Base-by-base conservation (phyloP, 2,888 invertebrate species). In the Zaprionus obscuricornis region DNA sequence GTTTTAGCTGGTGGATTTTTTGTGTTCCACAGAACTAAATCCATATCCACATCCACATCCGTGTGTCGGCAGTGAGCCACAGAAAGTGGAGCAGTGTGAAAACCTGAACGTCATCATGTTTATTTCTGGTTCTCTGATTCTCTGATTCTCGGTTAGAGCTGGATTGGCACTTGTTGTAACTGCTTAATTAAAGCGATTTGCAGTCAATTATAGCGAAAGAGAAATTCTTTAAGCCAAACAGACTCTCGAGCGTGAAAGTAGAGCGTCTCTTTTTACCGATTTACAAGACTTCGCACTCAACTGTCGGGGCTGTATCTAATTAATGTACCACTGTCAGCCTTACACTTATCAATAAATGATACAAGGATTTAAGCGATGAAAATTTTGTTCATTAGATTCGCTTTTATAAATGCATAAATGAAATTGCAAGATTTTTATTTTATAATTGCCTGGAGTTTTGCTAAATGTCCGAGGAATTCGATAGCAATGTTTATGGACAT, bases 141-240 rank as follows among this genome's bases (percentile, higher is more conserved):
- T 66, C 56, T 57, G 47, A 63, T 54, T 50, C 46, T 17, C 40
- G 33, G 34, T 54, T 33, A 10, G 31, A 18, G 18, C 52, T 59
- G 31, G 17, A 37, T 56, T 60, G 55, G 60, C 47, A 45, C 51
- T 58, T 51, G 73, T 82, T 29, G 55, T 74, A 76, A 56, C 56
- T 74, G 63, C 51, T 85, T 82, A 82, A 85, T 81, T 82, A 70
- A 82, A 64, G 63, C 65, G 83, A 82, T 79, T 83, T 78, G 60
- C 77, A 66, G 86, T 75, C 85, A 85, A 85, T 82, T 86, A 83
- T 69, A 64, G 69, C 67, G 78, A 85, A 83, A 83, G 85, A 83
- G 82, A 86, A 83, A 83, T 86, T 83, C 82, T 85, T 57, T 46
- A 66, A 39, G 26, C 42, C 40, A 51, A 64, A 51, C 51, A 47